Percentiles rank a stretch among this genome's conserved stretches.
These are phyloP conservation scores for Clinocottus analis DNA, from an alignment of 2,113 vertebrate genomes.

Conservation along the genomic window DNA sequence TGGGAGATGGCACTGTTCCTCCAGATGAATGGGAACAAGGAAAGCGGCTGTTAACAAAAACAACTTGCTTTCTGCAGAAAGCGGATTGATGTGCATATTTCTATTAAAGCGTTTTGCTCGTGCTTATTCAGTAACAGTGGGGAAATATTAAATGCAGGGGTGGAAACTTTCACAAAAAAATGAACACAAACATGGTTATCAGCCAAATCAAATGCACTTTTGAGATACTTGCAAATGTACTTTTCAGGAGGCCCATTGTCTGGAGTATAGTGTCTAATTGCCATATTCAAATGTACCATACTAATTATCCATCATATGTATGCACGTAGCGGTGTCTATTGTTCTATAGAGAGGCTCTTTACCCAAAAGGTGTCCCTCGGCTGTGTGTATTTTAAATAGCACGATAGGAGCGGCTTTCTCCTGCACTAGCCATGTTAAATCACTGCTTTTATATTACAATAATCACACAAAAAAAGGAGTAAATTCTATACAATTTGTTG, in stretches of 20 bases:
- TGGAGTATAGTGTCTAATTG: background rate
- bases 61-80: background rate
- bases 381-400: background rate
- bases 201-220: background rate
- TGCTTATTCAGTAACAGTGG: background rate
- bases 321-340: background rate
- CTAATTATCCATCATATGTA: too few species aligned
- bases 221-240: background rate
- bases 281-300: background rate
- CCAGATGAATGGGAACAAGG: conserved; percentile 18
- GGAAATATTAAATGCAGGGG: background rate
- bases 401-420: background rate
- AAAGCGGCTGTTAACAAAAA: conserved; percentile 31
- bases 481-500: too few species aligned
- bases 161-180: background rate
- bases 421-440: background rate
- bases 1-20: conserved; percentile 28
- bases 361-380: background rate
- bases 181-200: background rate
- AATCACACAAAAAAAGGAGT: too few species aligned
- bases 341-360: background rate
- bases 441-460: background rate
- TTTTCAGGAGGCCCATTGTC: background rate
- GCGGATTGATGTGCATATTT: background rate
- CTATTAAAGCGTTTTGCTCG: background rate